phyloP scores from a whole-genome alignment of 1,140 invertebrate species.

The Drosophila watanabei region DNA sequence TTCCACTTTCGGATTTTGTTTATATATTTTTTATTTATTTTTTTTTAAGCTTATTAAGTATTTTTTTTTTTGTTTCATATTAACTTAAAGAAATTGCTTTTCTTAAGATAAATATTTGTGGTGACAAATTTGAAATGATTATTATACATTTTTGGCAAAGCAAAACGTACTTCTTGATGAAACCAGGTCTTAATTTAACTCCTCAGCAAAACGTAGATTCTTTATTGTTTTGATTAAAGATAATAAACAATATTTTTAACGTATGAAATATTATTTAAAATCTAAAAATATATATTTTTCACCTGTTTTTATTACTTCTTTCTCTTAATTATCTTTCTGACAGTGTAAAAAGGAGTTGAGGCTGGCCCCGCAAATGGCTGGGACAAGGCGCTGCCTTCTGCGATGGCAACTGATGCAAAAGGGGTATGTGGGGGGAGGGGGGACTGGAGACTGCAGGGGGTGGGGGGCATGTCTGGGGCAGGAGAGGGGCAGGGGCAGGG shows the following conservation, averaged over 20 bases:
- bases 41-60: too few species aligned
- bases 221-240: neutral
- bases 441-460: neutral
- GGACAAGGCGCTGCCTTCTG: neutral
- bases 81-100: neutral
- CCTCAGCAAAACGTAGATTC: neutral
- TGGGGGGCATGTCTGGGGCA: neutral
- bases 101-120: neutral
- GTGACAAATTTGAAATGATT: neutral
- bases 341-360: slow-evolving; percentile 9
- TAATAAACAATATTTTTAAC: neutral
- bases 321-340: neutral
- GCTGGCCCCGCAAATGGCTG: neutral
- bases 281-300: too few species aligned
- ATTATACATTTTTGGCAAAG: neutral
- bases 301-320: too few species aligned
- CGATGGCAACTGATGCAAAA: neutral
- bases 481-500: neutral
- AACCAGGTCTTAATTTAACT: too few species aligned
- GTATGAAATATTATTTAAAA: too few species aligned
- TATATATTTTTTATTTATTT: neutral
- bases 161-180: neutral
- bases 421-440: neutral
- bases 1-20: neutral
- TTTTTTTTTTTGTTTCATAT: too few species aligned